These are phyloP conservation scores for Empidonax traillii DNA, from an alignment of 2,113 vertebrate genomes.

Conservation along the genomic window DNA sequence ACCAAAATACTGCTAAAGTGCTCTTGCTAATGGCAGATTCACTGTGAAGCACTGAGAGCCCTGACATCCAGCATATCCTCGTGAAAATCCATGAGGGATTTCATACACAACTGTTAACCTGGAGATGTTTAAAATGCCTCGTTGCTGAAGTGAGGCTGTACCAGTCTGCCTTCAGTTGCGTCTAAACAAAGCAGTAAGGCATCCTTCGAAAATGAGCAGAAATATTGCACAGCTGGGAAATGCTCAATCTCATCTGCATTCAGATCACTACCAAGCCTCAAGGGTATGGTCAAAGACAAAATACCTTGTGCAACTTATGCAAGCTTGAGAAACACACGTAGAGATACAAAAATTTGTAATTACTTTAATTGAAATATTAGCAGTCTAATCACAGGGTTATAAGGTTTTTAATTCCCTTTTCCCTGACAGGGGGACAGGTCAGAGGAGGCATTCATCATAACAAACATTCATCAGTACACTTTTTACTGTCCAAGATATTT, in stretches of 20 bases:
- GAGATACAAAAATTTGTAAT: not conserved
- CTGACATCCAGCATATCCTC: not conserved
- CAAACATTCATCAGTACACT: not conserved
- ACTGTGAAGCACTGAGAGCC: not conserved
- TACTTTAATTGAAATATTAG: not conserved
- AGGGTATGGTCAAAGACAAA: not conserved
- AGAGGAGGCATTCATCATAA: not conserved
- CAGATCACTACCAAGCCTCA: not conserved
- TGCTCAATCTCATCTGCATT: not conserved
- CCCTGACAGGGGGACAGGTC: not conserved
- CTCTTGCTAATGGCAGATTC: not conserved
- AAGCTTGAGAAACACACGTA: not conserved
- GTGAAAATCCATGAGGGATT: not conserved
- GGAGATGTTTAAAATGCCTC: not conserved
- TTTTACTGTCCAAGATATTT: not conserved
- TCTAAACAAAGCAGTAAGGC: not conserved
- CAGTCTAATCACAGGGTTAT: not conserved
- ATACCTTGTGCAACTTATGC: rapidly evolving
- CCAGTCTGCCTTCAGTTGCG: not conserved
- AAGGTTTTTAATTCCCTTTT: not conserved
- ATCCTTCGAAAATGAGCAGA: not conserved
- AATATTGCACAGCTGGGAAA: not conserved
- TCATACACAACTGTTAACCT: not conserved
- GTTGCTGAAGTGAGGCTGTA: not conserved
- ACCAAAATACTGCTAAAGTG: not conserved